Conservation (phyloP, 2,113 vertebrate species). For the Nestor notabilis region DNA sequence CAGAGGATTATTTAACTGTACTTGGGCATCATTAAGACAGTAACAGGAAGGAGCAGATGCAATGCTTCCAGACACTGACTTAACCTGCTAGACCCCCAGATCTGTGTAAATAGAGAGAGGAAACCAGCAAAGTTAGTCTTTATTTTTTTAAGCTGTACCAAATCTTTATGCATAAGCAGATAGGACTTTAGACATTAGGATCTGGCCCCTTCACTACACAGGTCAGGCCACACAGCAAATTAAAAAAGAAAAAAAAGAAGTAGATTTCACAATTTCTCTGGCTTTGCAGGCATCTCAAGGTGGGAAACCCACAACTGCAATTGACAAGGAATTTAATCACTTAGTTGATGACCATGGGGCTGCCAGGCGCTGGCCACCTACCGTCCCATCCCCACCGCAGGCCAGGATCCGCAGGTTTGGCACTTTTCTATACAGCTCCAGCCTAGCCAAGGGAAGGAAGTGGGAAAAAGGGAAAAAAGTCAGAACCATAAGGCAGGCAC, state of each 20-base stretch:
- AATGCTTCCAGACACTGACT: not conserved
- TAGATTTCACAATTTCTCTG: not conserved
- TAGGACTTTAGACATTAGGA: not conserved
- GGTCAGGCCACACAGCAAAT: not conserved
- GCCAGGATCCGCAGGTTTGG: slow-evolving; percentile 84
- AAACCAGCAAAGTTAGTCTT: not conserved
- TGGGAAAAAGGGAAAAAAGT: not conserved
- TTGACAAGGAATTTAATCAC: not conserved
- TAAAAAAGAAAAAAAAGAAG: not conserved
- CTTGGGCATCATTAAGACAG: not conserved
- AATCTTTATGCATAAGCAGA: not conserved
- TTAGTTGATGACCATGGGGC: accelerated
- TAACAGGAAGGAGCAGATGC: not conserved
- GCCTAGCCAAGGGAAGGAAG: slow-evolving; percentile 22
- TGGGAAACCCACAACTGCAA: not conserved
- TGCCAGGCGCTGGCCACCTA: slow-evolving; percentile 18
- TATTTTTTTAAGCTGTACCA: not conserved
- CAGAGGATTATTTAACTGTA: not conserved
- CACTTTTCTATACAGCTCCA: slow-evolving; percentile 84
- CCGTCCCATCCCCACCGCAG: slow-evolving; percentile 85
- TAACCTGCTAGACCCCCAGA: not conserved
- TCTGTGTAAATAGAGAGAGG: not conserved
- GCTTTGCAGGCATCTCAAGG: not conserved
- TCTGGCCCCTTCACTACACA: not conserved
- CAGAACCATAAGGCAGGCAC: not conserved